Percentiles rank a stretch among this genome's conserved stretches.
These are phyloP conservation scores for Eupelmus urozonus DNA, from an alignment of 2,888 invertebrate species.

Conservation along the genomic window DNA sequence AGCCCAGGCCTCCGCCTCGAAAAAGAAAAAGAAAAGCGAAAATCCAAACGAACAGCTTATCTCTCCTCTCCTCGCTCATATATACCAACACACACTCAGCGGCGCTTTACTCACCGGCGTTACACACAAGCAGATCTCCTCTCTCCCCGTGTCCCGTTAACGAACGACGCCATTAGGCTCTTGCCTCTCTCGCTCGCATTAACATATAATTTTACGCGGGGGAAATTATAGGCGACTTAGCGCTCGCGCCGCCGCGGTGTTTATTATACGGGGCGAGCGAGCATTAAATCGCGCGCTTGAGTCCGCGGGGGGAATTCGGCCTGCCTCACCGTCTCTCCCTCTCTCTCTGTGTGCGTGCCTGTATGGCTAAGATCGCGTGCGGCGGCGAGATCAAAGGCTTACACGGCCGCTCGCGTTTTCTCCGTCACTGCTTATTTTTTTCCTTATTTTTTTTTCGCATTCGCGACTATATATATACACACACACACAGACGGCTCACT, in stretches of 20 bases:
- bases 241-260: slow-evolving; percentile 66
- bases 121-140: background rate
- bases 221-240: slow-evolving; percentile 73
- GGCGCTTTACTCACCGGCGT: background rate
- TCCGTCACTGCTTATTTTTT: slow-evolving; percentile 34
- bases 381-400: slow-evolving; percentile 74
- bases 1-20: background rate
- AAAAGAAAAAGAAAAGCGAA: background rate
- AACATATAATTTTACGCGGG: slow-evolving; percentile 64
- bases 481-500: slow-evolving; percentile 10
- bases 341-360: background rate
- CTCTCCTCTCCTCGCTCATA: no score
- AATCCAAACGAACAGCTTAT: no score
- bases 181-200: slow-evolving; percentile 63
- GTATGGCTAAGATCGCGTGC: slow-evolving; percentile 73
- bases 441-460: slow-evolving; percentile 5
- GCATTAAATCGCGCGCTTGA: slow-evolving; percentile 68
- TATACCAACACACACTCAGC: background rate
- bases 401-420: slow-evolving; percentile 13
- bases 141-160: slow-evolving; percentile 67
- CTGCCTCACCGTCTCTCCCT: no score
- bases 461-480: background rate
- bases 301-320: slow-evolving; percentile 63
- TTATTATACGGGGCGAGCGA: slow-evolving; percentile 68
- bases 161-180: slow-evolving; percentile 70